phyloP scores from a whole-genome alignment of 2,888 invertebrate species.

The Tillus elongatus region DNA sequence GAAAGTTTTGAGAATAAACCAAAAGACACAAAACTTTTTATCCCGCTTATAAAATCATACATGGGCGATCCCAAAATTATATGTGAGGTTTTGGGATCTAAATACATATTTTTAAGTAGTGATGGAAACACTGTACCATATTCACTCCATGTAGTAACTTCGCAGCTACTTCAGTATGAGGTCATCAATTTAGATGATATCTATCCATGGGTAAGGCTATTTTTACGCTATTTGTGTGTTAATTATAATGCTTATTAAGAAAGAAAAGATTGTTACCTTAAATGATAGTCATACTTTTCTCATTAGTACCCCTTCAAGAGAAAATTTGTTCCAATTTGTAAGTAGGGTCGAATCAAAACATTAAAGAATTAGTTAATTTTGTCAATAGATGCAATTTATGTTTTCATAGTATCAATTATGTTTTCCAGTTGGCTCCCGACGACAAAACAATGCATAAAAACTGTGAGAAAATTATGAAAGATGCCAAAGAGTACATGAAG shows the following conservation, averaged over 20 bases:
- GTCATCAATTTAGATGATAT: constrained; percentile 81
- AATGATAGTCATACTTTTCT: no score
- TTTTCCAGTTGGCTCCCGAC: constrained; percentile 66
- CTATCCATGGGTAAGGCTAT: constrained; percentile 79
- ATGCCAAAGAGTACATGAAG: constrained; percentile 80
- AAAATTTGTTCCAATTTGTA: no score
- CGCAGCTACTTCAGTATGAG: constrained; percentile 78
- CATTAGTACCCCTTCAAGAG: no score
- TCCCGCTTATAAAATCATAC: constrained; percentile 77
- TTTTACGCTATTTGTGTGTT: constrained; percentile 8
- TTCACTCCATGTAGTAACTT: constrained; percentile 81
- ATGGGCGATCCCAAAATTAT: constrained; percentile 79
- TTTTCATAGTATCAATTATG: no score
- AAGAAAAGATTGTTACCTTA: no score
- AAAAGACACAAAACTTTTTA: constrained; percentile 69
- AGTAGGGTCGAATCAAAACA: no score
- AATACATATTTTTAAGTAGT: constrained; percentile 63
- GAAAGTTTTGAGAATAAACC: constrained; percentile 92
- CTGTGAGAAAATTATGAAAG: constrained; percentile 72
- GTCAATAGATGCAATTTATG: no score
- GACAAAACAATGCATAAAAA: constrained; percentile 72
- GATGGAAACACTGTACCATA: constrained; percentile 63
- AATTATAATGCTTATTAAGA: constrained; percentile 4
- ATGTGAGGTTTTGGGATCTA: constrained; percentile 91
- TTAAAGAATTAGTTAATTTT: no score